Conservation (phyloP, 1,140 invertebrate species). For the Aphelenchoides besseyi region DNA sequence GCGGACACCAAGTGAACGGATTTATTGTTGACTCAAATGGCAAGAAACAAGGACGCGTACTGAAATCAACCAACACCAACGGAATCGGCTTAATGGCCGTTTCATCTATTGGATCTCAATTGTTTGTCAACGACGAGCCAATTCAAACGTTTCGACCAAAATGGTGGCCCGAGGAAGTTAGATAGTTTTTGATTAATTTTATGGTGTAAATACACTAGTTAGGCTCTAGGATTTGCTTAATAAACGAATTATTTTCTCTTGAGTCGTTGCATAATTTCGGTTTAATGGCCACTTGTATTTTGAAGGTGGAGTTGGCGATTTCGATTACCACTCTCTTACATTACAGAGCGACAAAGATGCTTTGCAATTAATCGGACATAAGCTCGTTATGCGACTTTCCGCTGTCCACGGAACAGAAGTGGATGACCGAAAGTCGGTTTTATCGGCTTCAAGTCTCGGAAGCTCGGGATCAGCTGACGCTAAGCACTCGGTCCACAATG, state of each 20-base stretch:
- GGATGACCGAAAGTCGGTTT: constrained; percentile 28
- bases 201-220: neutral
- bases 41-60: constrained; percentile 35
- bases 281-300: no score
- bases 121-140: neutral
- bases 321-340: no score
- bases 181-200: neutral
- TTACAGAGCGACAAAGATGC: no score
- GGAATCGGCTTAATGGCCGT: constrained; percentile 6
- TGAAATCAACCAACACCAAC: constrained; percentile 16
- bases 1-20: constrained; percentile 63
- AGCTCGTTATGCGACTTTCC: neutral
- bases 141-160: constrained; percentile 18
- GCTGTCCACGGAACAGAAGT: neutral
- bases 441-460: constrained; percentile 22
- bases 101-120: neutral
- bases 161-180: constrained; percentile 23
- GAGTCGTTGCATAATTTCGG: neutral
- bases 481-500: neutral
- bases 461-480: neutral
- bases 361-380: no score
- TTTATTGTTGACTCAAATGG: constrained; percentile 23
- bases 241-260: constrained; percentile 7
- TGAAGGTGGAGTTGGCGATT: no score
- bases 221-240: neutral